These are phyloP conservation scores for Tetragonula clypearis DNA, from an alignment of 1,140 invertebrate genomes.

Conservation along the genomic window DNA sequence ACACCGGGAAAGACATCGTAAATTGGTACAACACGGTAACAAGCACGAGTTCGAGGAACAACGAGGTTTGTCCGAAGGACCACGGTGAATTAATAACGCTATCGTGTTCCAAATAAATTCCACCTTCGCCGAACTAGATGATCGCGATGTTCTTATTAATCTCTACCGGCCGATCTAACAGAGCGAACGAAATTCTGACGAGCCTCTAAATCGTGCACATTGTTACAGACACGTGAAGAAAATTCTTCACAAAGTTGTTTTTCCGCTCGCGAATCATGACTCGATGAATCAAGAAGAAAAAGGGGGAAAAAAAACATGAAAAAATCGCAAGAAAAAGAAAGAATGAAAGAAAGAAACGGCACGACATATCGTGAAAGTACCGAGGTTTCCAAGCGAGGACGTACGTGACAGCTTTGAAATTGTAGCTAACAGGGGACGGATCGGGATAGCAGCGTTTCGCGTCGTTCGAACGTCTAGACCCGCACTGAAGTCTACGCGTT, in stretches of 20 bases:
- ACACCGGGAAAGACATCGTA: constrained; percentile 10
- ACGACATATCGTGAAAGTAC: no score
- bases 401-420: constrained; percentile 27
- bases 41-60: constrained; percentile 8
- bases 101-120: constrained; percentile 46
- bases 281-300: background rate
- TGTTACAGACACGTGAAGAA: background rate
- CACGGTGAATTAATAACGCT: constrained; percentile 20
- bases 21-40: constrained; percentile 35
- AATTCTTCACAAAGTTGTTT: background rate
- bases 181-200: constrained; percentile 44
- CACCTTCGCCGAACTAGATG: background rate
- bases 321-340: no score
- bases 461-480: background rate
- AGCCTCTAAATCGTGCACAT: constrained; percentile 15
- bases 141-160: constrained; percentile 37
- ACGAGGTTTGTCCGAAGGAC: background rate
- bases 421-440: constrained; percentile 29
- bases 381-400: background rate
- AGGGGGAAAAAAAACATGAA: background rate
- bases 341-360: no score
- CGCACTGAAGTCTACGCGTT: background rate
- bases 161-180: background rate
- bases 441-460: background rate
- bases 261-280: no score